These are phyloP conservation scores for Solen grandis DNA, from an alignment of 1,140 invertebrate genomes.

Conservation along the genomic window DNA sequence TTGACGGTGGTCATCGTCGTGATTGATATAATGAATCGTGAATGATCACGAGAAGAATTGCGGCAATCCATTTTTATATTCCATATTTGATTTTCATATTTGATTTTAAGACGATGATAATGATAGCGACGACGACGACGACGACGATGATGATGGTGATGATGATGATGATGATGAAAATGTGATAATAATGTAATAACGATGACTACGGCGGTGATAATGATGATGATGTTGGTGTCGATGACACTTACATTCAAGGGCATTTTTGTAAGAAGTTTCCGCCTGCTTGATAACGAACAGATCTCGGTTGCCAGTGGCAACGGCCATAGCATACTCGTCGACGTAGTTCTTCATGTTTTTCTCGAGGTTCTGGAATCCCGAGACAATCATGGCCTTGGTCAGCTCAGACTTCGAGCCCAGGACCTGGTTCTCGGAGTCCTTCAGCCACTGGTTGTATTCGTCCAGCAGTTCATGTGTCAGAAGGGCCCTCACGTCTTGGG, in stretches of 20 bases:
- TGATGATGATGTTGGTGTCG: too few relatives aligned
- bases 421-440: slow-evolving; percentile 19
- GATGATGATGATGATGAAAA: too few relatives aligned
- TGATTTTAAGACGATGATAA: too few relatives aligned
- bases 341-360: slow-evolving; percentile 16
- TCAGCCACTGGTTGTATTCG: slow-evolving; percentile 31
- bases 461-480: neutral
- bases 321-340: slow-evolving; percentile 3
- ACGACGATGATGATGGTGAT: too few relatives aligned
- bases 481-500: neutral
- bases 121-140: too few relatives aligned
- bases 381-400: neutral
- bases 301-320: neutral
- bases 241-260: slow-evolving; percentile 15
- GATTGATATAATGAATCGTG: too few relatives aligned
- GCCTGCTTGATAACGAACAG: slow-evolving; percentile 19
- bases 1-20: too few relatives aligned
- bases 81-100: too few relatives aligned
- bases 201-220: too few relatives aligned
- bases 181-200: too few relatives aligned
- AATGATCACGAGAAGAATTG: too few relatives aligned
- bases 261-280: neutral
- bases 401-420: slow-evolving; percentile 23
- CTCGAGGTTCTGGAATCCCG: slow-evolving; percentile 3
- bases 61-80: too few relatives aligned